Conservation (phyloP, 1,140 invertebrate species). For the Listronotus bonariensis region DNA sequence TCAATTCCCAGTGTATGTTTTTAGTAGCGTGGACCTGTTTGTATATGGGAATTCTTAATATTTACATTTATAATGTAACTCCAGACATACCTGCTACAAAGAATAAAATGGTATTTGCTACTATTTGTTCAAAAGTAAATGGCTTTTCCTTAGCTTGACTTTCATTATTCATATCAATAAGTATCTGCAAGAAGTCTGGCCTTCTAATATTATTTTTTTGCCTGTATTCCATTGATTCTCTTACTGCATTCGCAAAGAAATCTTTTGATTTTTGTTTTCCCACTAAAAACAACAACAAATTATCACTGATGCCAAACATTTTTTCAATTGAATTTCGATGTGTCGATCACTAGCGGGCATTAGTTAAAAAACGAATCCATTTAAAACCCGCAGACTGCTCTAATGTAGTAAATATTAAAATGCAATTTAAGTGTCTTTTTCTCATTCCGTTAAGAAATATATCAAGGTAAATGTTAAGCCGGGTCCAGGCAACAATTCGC, state of each 20-base stretch:
- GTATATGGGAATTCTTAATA: neutral
- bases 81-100: slow-evolving; percentile 11
- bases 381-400: too few relatives aligned
- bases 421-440: too few relatives aligned
- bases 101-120: slow-evolving; percentile 3
- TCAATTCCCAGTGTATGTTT: too few relatives aligned
- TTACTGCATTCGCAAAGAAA: slow-evolving; percentile 57
- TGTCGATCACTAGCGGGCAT: too few relatives aligned
- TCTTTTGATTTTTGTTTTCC: slow-evolving; percentile 10
- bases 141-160: neutral
- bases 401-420: too few relatives aligned
- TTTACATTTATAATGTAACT: neutral
- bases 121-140: slow-evolving; percentile 6
- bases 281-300: neutral
- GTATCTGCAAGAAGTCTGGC: slow-evolving; percentile 61
- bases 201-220: slow-evolving; percentile 53
- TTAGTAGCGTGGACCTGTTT: too few relatives aligned
- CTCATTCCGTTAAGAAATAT: too few relatives aligned
- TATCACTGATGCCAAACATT: too few relatives aligned
- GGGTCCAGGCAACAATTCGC: too few relatives aligned
- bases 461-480: too few relatives aligned
- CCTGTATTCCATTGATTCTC: slow-evolving; percentile 56
- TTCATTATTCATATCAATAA: slow-evolving; percentile 47
- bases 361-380: too few relatives aligned
- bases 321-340: too few relatives aligned